A percentile compares a stretch with the other conserved stretches of the same genome.
Evolutionary conservation across 2,797 vertebrate species (phyloP).

Genomic region (Natrix natrix): DNA sequence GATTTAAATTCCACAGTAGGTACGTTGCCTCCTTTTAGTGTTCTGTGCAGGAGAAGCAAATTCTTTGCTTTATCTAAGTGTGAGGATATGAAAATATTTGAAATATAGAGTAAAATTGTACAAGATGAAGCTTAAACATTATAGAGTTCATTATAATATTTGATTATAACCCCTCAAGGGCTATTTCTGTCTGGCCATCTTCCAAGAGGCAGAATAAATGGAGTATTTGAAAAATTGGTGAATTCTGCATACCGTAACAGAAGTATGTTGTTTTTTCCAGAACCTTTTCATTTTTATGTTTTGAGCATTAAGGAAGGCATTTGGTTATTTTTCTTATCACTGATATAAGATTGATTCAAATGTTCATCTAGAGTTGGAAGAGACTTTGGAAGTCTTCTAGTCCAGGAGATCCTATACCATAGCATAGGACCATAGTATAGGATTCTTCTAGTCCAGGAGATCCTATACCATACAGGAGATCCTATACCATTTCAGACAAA

Average conservation of each 20-base stretch:
- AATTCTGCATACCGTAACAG: background rate
- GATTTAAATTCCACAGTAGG: slow-evolving; percentile 16
- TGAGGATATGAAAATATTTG: background rate
- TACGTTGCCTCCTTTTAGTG: background rate
- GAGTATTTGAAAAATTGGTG: background rate
- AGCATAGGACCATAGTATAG: too few species aligned
- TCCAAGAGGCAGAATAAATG: background rate
- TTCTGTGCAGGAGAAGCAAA: background rate
- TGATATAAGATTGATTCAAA: background rate
- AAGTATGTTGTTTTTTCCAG: background rate
- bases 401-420: background rate
- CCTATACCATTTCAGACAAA: background rate
- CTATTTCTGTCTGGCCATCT: background rate
- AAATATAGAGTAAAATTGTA: background rate
- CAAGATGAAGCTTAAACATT: background rate
- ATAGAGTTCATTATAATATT: slow-evolving; percentile 16
- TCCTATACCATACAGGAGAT: background rate
- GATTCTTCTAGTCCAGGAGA: background rate
- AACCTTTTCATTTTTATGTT: background rate
- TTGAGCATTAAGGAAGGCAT: background rate
- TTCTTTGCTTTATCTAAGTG: background rate
- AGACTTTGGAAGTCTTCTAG: background rate
- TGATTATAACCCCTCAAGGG: background rate
- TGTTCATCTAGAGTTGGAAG: background rate
- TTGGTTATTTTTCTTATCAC: background rate